Evolutionary conservation across 2,888 invertebrate species (phyloP), one percentile per base, ranked within the genome.

Genomic region (Andrena dorsata): DNA sequence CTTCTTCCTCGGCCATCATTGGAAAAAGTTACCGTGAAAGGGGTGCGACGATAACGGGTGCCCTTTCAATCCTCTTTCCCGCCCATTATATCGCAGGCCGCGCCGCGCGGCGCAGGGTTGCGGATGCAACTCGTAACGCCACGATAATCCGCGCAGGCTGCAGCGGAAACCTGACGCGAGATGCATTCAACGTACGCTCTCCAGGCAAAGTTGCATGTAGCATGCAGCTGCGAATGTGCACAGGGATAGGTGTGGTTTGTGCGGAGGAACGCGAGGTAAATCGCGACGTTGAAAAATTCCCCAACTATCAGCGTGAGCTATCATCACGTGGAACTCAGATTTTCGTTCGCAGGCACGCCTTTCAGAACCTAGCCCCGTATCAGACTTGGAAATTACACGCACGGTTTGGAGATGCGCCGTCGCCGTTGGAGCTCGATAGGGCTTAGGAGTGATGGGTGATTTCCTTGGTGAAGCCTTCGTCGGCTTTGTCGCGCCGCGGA

Each of bases 381-480:
- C 41, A 41, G 41, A 41, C 41, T 16, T 41, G 41, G 10, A 41
- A 74, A 47, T 65, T 65, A 2, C 26, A 28, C 30, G 10, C 49
- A n/a, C n/a, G 41, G 8, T 56, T 58, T 41, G 10, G 5, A 13
- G 28, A 13, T 53, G 8, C 16, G 2, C 35, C 4, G 2, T 30
- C 66, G 13, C 7, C 20, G 66, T 23, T 30, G 49, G 28, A 58
- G 26, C 35, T 47, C 63, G 26, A 47, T 58, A 10, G 23, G 60
- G 28, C 65, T 77, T 74, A 51, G 23, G 35, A 16, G 64, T 49
- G 65, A 77, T 65, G 64, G 75, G 32, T 35, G 20, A 58, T 58
- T 77, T 65, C 47, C 41, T 41, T 41, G 41, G 47, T 8, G 74
- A 51, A 64, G n/a, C 20, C 30, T 72, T 16, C 16, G 53, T 72